These are phyloP conservation scores for Tragulus kanchil DNA, from an alignment of 2,113 vertebrate genomes.

Conservation along the genomic window DNA sequence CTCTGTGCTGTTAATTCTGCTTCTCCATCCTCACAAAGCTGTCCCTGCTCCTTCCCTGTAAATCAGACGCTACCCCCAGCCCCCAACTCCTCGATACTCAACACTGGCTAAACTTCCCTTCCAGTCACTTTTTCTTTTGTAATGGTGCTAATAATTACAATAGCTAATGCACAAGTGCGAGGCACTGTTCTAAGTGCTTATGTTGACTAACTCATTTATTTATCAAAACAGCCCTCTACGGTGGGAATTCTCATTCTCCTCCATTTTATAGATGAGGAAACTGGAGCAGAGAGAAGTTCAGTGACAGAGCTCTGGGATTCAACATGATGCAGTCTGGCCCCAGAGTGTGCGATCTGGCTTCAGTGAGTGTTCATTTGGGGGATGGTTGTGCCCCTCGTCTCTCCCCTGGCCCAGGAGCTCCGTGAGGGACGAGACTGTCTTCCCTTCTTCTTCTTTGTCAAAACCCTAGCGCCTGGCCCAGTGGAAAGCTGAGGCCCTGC, in stretches of 20 bases:
- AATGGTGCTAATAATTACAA: not conserved
- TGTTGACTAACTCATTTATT: not conserved
- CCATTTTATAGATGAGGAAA: not conserved
- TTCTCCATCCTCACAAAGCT: not conserved
- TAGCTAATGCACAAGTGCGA: not conserved
- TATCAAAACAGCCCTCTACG: not conserved
- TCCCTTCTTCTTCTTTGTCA: no score
- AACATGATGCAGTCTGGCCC: not conserved
- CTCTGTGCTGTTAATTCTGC: not conserved
- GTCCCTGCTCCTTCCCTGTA: not conserved
- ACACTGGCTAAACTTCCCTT: not conserved
- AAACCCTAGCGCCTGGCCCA: not conserved
- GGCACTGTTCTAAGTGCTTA: not conserved
- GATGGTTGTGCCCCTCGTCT: not conserved
- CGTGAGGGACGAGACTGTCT: not conserved
- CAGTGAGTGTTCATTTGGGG: not conserved
- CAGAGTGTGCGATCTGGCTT: not conserved
- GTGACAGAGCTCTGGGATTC: not conserved
- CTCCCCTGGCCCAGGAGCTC: not conserved
- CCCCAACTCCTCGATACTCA: not conserved
- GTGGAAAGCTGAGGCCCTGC: not conserved
- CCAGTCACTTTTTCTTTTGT: not conserved
- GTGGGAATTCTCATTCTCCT: not conserved
- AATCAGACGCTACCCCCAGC: not conserved
- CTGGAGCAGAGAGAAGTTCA: rapidly evolving